These are phyloP conservation scores for Cryptoblepharus egeriae DNA, from an alignment of 2,797 vertebrate species.

Conservation along the genomic window DNA sequence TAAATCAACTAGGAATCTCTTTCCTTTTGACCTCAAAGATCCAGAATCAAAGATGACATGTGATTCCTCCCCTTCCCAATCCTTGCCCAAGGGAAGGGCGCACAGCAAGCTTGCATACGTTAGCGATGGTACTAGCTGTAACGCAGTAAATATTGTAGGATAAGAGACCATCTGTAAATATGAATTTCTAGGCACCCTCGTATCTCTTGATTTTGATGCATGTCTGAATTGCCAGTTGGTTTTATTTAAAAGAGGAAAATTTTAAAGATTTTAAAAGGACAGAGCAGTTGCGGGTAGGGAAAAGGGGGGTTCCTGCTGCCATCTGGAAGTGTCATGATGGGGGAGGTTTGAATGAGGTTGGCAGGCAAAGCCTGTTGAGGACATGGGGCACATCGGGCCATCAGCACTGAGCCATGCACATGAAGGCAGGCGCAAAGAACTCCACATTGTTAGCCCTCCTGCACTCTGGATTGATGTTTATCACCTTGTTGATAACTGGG, in stretches of 20 bases:
- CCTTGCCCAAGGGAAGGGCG: neutral
- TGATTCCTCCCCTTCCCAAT: neutral
- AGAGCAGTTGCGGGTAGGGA: constrained; percentile 28
- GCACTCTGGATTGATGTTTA: too few relatives aligned
- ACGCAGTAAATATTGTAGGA: constrained; percentile 60
- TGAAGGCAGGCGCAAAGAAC: too few relatives aligned
- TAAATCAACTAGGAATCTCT: neutral
- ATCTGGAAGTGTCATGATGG: constrained; percentile 53
- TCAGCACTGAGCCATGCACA: neutral
- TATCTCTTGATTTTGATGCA: constrained; percentile 51
- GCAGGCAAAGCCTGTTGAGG: too few relatives aligned
- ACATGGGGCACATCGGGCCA: neutral
- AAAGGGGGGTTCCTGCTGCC: neutral
- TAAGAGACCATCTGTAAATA: constrained; percentile 55
- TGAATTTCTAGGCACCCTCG: constrained; percentile 34
- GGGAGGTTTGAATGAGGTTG: neutral
- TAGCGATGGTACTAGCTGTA: constrained; percentile 61
- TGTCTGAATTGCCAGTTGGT: constrained; percentile 51
- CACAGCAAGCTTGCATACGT: constrained; percentile 8
- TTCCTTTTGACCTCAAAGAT: constrained; percentile 31
- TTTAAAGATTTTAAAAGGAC: neutral
- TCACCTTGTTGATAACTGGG: too few relatives aligned
- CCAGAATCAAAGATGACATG: constrained; percentile 40
- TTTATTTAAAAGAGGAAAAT: constrained; percentile 23
- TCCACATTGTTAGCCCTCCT: too few relatives aligned